Evolutionary conservation across 2,113 vertebrate genomes (phyloP).

Genomic region (Rhabdornis inornatus): DNA sequence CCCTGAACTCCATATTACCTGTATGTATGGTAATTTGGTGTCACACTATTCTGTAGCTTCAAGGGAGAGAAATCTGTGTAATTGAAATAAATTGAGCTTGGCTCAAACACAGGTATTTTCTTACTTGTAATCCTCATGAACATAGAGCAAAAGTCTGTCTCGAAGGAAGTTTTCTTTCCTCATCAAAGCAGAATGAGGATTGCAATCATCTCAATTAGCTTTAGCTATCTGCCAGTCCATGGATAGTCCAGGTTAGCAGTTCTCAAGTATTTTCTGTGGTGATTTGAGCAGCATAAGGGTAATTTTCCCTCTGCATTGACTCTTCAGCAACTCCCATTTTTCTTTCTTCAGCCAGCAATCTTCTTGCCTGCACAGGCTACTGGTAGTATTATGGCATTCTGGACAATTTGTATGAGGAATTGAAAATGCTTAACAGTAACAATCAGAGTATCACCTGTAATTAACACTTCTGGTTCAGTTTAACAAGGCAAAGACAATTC

Average conservation of each 20-base stretch:
- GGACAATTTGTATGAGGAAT: background rate
- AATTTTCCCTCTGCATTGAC: background rate
- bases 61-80: background rate
- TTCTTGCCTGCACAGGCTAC: background rate
- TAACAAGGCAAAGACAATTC: background rate
- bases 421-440: background rate
- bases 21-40: background rate
- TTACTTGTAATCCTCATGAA: background rate
- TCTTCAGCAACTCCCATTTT: background rate
- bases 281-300: background rate
- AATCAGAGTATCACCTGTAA: background rate
- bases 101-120: background rate
- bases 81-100: conserved; percentile 6
- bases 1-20: background rate
- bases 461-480: background rate
- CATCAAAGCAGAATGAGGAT: background rate
- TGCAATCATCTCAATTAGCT: background rate
- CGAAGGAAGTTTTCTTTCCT: background rate
- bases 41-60: background rate
- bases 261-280: background rate
- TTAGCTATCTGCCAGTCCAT: background rate
- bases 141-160: background rate
- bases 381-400: background rate
- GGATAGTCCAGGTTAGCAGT: background rate
- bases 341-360: background rate